Base-by-base conservation (phyloP, 2,113 vertebrate species). In the Takifugu bimaculatus region DNA sequence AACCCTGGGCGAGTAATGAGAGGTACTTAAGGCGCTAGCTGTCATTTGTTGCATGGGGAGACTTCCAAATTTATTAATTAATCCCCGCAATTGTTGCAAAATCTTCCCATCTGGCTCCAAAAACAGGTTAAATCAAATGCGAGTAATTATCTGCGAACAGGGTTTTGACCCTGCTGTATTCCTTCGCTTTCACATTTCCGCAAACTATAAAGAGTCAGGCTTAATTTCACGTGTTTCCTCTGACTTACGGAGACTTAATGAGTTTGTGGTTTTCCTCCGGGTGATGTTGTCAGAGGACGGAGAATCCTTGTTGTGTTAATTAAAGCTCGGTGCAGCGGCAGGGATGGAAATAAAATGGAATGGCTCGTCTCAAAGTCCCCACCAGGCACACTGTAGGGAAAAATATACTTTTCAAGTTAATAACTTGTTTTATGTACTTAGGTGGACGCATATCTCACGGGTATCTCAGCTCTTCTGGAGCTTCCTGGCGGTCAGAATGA, bases 281-380 rank as follows among this genome's bases (percentile, higher is more conserved):
- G 81, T 76, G 52, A 83, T 67, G 78, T 77, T 83, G 78, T 85
- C 85, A 70, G 78, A 83, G 79, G 79, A 85, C 70, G 70, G 64
- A 49, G 49, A 65, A 79, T 82, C 82, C 85, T 85, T 86, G 82
- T 84, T 86, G 77, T 82, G 75, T 86, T 89, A 86, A 84, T 88
- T 88, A 85, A 83, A 82, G 79, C 78, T 72, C 57, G 29, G 49
- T 32, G 26, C 72, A 68, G 55, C 70, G 75, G 83, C 74, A 65
- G 53, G 80, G 71, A 79, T 47, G 52, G 10, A 15, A 14, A 39
- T 56, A 39, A 53, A 26, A 50, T 7, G 54, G 60, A 68, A 60
- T 51, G 14, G 54, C 65, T 64, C 25, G 29, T 69, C 68, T 65
- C 56, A 54, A 42, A 48, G 25, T 67, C 71, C 70, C 78, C 25